Evolutionary conservation across 2,113 vertebrate genomes (phyloP).

Genomic region (Perca schrenkii): DNA sequence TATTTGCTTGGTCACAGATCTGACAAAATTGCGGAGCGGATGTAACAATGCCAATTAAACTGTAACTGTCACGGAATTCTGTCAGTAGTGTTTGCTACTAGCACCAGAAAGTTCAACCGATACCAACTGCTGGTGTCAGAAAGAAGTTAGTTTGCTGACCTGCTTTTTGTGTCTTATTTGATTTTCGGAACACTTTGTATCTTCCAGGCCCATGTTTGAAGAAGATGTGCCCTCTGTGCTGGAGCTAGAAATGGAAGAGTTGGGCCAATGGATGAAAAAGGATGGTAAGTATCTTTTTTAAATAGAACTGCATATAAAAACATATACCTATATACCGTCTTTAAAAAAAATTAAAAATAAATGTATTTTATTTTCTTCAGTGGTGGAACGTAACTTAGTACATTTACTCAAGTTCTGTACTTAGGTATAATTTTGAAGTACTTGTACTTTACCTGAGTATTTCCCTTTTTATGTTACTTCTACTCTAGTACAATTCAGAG

Average conservation of each 20-base stretch:
- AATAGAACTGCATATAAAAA: not conserved
- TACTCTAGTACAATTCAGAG: too few relatives aligned
- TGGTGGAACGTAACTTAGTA: not conserved
- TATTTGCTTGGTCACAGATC: not conserved
- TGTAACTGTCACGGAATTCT: too few relatives aligned
- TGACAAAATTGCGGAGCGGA: not conserved
- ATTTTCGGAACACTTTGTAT: not conserved
- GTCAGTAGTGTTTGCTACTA: not conserved
- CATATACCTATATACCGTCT: too few relatives aligned
- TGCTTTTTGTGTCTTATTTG: not conserved
- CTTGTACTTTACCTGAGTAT: not conserved
- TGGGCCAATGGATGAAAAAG: conserved; percentile 95
- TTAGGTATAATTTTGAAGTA: not conserved
- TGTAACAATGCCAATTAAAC: not conserved
- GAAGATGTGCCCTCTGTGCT: conserved; percentile 97
- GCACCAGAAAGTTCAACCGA: not conserved
- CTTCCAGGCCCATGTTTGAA: conserved; percentile 95
- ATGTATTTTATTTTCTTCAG: not conserved
- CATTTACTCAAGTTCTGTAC: not conserved
- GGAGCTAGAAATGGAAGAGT: conserved; percentile 98
- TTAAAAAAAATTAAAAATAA: too few relatives aligned
- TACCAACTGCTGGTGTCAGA: not conserved
- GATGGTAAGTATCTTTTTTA: conserved; percentile 80
- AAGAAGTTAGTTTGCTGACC: not conserved
- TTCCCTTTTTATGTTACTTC: not conserved